These are phyloP conservation scores for Podabrus alpinus DNA, from an alignment of 2,888 invertebrate genomes.

Conservation along the genomic window DNA sequence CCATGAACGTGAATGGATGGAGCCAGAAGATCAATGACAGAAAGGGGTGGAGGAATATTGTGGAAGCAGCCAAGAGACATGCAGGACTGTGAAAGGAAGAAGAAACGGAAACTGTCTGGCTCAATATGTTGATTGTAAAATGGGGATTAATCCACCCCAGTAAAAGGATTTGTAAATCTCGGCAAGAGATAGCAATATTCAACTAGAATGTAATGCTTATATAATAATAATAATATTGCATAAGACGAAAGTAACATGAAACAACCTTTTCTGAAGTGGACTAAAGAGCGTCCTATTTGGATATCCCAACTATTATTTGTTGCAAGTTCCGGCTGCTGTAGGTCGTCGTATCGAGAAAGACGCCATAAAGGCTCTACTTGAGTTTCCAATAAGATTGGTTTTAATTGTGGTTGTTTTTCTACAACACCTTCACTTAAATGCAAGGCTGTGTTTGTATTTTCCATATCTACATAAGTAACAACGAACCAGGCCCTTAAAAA, in stretches of 20 bases:
- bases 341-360: slow-evolving; percentile 79
- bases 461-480: slow-evolving; percentile 85
- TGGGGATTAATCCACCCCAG: no score
- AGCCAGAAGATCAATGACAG: no score
- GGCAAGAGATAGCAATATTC: no score
- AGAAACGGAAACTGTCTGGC: no score
- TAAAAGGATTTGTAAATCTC: no score
- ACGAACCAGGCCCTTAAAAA: slow-evolving; percentile 75
- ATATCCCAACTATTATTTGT: slow-evolving; percentile 71
- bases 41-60: no score
- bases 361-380: slow-evolving; percentile 88
- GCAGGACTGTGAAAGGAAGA: no score
- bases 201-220: no score
- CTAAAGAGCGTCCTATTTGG: slow-evolving; percentile 71
- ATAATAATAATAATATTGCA: no score
- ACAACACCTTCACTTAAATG: slow-evolving; percentile 73
- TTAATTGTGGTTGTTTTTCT: slow-evolving; percentile 63
- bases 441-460: slow-evolving; percentile 85
- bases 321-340: slow-evolving; percentile 60
- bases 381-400: slow-evolving; percentile 66
- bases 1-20: no score
- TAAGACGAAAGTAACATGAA: neutral
- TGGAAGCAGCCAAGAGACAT: no score
- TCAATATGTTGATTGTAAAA: no score
- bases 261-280: slow-evolving; percentile 59